Conservation (phyloP, 2,797 vertebrate species). For the Micropoecilia bifurca region DNA sequence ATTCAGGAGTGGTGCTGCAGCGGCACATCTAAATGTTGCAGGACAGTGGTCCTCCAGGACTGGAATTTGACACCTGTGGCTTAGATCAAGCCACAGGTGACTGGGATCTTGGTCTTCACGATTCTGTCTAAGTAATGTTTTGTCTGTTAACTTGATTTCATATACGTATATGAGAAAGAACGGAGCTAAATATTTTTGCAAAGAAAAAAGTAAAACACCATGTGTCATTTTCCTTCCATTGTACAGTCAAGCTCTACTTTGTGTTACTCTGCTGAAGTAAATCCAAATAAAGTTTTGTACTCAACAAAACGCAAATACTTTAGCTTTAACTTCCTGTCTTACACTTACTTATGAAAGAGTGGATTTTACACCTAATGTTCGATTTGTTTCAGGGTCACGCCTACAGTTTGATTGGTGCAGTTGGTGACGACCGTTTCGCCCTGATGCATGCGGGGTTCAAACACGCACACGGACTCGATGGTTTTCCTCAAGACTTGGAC, state of each 20-base stretch:
- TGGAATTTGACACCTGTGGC: too few relatives aligned
- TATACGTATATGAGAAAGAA: not conserved
- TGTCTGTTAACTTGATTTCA: not conserved
- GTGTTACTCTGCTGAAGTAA: not conserved
- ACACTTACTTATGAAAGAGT: not conserved
- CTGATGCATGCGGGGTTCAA: conserved; percentile 94
- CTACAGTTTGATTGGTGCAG: conserved; percentile 90
- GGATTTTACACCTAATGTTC: conserved; percentile 2
- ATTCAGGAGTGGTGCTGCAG: too few relatives aligned
- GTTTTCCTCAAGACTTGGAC: conserved; percentile 87
- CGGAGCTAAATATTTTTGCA: not conserved
- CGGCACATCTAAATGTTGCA: too few relatives aligned
- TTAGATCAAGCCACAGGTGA: too few relatives aligned
- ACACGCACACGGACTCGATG: conserved; percentile 89
- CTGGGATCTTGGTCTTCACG: not conserved
- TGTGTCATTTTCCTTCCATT: not conserved
- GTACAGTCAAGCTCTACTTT: not conserved
- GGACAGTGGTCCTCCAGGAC: too few relatives aligned
- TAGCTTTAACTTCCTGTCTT: not conserved
- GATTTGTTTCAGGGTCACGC: conserved; percentile 86
- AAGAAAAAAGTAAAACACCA: not conserved
- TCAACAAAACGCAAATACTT: not conserved
- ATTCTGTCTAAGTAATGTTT: not conserved
- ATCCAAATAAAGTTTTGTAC: not conserved
- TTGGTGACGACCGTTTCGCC: conserved; percentile 85